These are phyloP conservation scores for Apocheima hispidaria DNA, from an alignment of 2,888 invertebrate genomes.

Conservation along the genomic window DNA sequence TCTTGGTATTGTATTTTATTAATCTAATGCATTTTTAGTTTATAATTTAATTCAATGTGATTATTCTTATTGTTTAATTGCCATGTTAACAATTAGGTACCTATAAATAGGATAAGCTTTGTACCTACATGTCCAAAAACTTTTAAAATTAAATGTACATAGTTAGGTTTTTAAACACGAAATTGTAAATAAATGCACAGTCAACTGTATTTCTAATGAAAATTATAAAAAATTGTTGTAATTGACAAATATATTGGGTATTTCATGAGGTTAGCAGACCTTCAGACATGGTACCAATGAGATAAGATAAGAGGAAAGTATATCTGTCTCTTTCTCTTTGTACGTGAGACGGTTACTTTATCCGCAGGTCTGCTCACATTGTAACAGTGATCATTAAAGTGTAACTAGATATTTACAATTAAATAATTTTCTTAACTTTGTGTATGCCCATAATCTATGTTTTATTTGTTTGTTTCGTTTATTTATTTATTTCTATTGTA, in stretches of 20 bases:
- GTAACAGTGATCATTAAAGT: too few relatives aligned
- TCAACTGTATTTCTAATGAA: conserved; percentile 12
- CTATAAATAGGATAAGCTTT: conserved; percentile 7
- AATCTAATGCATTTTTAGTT: conserved; percentile 30
- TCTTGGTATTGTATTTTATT: conserved; percentile 18
- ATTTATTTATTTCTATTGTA: too few relatives aligned
- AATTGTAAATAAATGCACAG: conserved; percentile 3
- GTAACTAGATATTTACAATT: too few relatives aligned
- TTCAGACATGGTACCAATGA: neutral
- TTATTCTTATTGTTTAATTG: conserved; percentile 22
- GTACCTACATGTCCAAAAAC: conserved; percentile 15
- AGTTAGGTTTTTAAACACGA: neutral
- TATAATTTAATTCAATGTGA: conserved; percentile 20
- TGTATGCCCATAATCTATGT: too few relatives aligned
- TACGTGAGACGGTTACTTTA: too few relatives aligned
- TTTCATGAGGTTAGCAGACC: neutral
- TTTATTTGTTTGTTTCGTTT: too few relatives aligned
- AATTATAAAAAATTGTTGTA: neutral
- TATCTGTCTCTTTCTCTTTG: too few relatives aligned
- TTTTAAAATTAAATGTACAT: neutral
- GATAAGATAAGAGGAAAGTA: too few relatives aligned
- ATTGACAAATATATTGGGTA: neutral
- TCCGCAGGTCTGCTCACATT: too few relatives aligned
- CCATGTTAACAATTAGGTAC: conserved; percentile 26
- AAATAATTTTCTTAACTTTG: too few relatives aligned